Evolutionary conservation across 2,888 invertebrate species (phyloP).

Genomic region (Agriopis marginaria): DNA sequence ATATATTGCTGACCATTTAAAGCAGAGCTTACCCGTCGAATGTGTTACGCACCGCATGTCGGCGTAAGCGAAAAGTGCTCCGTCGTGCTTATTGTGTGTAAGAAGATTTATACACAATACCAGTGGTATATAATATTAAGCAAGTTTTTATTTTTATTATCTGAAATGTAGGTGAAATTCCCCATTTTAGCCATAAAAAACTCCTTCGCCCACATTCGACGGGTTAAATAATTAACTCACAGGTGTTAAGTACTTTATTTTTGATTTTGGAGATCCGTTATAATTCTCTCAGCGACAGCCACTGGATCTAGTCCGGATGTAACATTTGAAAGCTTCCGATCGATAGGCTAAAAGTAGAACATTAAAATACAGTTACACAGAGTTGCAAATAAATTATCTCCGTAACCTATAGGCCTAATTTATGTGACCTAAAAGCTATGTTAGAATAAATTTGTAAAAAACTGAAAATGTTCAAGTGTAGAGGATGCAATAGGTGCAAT

Average conservation of each 20-base stretch:
- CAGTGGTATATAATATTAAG: too few relatives aligned
- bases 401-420: conserved; percentile 14
- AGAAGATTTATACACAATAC: too few relatives aligned
- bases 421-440: conserved; percentile 8
- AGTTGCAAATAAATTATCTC: conserved; percentile 11
- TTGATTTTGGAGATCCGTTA: conserved; percentile 4
- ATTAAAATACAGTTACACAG: conserved; percentile 18
- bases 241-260: not conserved
- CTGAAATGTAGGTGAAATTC: too few relatives aligned
- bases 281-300: conserved; percentile 9
- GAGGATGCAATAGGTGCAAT: conserved; percentile 59
- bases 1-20: too few relatives aligned
- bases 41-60: too few relatives aligned
- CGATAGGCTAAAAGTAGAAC: conserved; percentile 20
- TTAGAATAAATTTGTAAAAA: conserved; percentile 14
- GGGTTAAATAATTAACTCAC: not conserved
- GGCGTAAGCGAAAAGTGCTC: too few relatives aligned
- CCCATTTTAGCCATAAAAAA: too few relatives aligned
- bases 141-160: too few relatives aligned
- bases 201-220: too few relatives aligned
- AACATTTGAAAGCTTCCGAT: conserved; percentile 28
- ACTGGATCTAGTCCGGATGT: conserved; percentile 22
- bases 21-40: too few relatives aligned
- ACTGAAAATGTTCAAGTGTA: conserved; percentile 8
- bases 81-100: too few relatives aligned